A percentile compares a stretch with the other conserved stretches of the same genome.
phyloP scores from a whole-genome alignment of 2,888 invertebrate genomes.

The Nephrotoma guestfalica region DNA sequence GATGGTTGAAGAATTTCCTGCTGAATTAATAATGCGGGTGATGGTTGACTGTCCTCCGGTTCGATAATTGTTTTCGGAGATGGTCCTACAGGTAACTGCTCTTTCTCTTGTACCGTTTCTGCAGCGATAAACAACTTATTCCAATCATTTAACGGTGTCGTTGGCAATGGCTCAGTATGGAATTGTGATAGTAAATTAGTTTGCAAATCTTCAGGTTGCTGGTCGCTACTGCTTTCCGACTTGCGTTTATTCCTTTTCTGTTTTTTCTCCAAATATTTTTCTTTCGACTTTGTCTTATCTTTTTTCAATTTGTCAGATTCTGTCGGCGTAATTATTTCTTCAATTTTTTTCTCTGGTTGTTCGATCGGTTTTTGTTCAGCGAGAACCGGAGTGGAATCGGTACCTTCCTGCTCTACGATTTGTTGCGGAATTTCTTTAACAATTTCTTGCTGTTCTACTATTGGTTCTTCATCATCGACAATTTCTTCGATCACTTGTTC shows the following conservation, averaged over 20 bases:
- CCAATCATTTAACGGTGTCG: neutral
- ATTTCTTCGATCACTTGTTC: slow-evolving; percentile 73
- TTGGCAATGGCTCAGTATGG: neutral
- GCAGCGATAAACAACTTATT: neutral
- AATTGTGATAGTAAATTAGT: neutral
- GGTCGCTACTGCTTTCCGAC: neutral
- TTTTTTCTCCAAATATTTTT: neutral
- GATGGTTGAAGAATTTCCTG: too few relatives aligned
- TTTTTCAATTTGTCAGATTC: neutral
- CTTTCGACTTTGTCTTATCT: neutral
- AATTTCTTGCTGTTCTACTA: slow-evolving; percentile 13
- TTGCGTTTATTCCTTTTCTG: neutral
- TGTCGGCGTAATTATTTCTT: neutral
- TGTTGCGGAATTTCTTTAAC: neutral
- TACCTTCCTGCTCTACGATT: neutral
- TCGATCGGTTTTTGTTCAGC: too few relatives aligned
- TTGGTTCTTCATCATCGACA: slow-evolving; percentile 64
- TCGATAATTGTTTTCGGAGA: too few relatives aligned
- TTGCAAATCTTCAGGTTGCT: neutral
- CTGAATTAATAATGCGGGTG: too few relatives aligned
- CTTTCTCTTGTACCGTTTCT: neutral
- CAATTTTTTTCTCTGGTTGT: neutral
- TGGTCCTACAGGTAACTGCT: too few relatives aligned
- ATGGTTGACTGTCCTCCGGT: too few relatives aligned
- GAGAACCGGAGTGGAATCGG: too few relatives aligned